These are phyloP conservation scores for Natator depressus DNA, from an alignment of 2,113 vertebrate genomes.

Conservation along the genomic window DNA sequence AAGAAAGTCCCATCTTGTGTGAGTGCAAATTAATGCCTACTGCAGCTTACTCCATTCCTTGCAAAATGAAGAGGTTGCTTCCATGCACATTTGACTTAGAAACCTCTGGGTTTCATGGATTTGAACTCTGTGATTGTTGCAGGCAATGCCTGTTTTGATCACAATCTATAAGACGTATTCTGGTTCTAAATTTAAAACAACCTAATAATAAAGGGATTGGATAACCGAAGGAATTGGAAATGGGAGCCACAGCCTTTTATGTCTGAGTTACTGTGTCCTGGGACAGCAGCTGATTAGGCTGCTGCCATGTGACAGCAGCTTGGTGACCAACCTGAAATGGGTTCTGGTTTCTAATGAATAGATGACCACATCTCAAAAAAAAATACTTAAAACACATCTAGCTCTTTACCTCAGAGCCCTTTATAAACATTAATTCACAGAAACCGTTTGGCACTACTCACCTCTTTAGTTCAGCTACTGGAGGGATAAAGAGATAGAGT, in stretches of 20 bases:
- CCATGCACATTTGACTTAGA: neutral
- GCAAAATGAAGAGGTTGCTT: neutral
- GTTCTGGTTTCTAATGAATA: neutral
- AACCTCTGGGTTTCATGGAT: neutral
- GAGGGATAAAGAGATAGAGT: neutral
- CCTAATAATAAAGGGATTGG: neutral
- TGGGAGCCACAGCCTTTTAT: neutral
- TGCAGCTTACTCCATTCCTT: accelerated
- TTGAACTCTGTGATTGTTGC: neutral
- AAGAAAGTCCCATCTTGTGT: accelerated
- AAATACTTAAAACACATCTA: neutral
- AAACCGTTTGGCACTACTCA: neutral
- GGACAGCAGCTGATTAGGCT: neutral
- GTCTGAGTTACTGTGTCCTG: neutral
- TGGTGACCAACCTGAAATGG: neutral
- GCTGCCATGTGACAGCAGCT: neutral
- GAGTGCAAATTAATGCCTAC: neutral
- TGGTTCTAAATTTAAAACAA: neutral
- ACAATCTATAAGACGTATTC: neutral
- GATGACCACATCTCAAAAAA: accelerated
- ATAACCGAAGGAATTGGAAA: neutral
- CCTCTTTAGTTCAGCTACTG: accelerated
- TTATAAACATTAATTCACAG: neutral
- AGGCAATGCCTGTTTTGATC: neutral
- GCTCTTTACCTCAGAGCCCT: neutral